A percentile compares a stretch with the other conserved stretches of the same genome.
Conservation (phyloP, 2,797 vertebrate genomes). For the Aphelocoma californica region DNA sequence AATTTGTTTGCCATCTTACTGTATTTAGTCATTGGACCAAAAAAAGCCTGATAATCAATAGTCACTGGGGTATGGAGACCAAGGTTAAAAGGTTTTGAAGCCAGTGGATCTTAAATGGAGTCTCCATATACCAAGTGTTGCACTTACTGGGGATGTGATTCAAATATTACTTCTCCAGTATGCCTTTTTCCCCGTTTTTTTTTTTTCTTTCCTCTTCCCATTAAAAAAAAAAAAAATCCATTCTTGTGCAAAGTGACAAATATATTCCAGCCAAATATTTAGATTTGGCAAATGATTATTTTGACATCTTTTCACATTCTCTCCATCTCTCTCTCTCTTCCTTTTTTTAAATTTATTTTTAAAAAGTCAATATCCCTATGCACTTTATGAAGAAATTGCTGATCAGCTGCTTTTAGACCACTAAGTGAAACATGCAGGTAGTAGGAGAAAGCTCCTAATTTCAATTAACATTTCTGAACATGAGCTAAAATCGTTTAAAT, state of each 20-base stretch:
- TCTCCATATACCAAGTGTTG: background rate
- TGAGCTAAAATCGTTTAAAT: background rate
- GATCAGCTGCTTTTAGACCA: background rate
- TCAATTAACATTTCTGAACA: background rate
- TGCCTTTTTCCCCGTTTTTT: fast-evolving
- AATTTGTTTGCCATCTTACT: background rate
- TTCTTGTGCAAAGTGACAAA: background rate
- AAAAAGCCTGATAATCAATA: background rate
- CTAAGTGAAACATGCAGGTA: background rate
- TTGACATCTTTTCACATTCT: background rate
- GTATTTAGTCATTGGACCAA: background rate
- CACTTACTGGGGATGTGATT: background rate
- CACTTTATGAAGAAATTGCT: background rate
- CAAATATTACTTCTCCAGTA: background rate
- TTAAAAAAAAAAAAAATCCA: background rate
- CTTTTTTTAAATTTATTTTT: background rate
- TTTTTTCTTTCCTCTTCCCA: background rate
- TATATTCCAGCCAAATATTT: background rate
- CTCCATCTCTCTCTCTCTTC: background rate
- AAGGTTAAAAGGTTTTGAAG: background rate
- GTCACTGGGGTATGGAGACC: background rate
- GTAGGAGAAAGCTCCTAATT: background rate
- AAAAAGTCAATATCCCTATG: background rate
- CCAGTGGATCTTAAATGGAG: background rate
- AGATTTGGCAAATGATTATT: background rate